Base-by-base conservation (phyloP, 2,113 vertebrate genomes). In the Bungarus multicinctus region DNA sequence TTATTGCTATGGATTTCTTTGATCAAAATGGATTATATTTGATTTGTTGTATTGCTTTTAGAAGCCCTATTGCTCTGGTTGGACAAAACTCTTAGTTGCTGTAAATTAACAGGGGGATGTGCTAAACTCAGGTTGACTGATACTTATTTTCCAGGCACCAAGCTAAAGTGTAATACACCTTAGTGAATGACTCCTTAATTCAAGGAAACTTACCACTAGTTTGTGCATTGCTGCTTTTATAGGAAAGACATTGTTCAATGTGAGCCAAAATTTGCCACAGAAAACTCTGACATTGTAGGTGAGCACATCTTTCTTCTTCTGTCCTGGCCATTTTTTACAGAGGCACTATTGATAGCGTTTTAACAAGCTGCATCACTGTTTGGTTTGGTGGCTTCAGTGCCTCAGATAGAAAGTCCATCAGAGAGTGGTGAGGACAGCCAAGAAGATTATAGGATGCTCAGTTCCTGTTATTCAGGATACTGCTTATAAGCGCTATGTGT, bases 1-100 rank as follows among this genome's bases (percentile, higher is more conserved):
- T 97, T 96, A 96, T 96, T 97, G 96, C 96, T 97, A 97, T 97
- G 96, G 96, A 96, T 95, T 96, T 97, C 96, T 97, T 97, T 96
- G 97, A 96, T 96, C 95, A 95, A 22, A 94, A 95, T 91, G 95
- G 96, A 97, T 96, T 96, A 96, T 94, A 95, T 94, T 97, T 97
- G 96, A 97, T 97, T 97, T 97, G 96, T 96, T 94, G 93, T 92
- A 91, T 94, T 0, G 20, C 96, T 96, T 95, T 93, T 87, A 96
- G 94, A 92, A 95, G 94, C 95, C 92, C 92, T 89, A 87, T 91
- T 92, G 90, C 23, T 0, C 0, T 16, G 27, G 54, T 43, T 45
- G 0, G 60, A 94, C 39, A 93, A 95, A 54, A 89, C 20, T 88
- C 94, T 60, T 90, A 91, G 34, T 55, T 95, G 89, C 93, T 81